Conservation (phyloP, 2,797 vertebrate species). For the Anguilla marmorata region DNA sequence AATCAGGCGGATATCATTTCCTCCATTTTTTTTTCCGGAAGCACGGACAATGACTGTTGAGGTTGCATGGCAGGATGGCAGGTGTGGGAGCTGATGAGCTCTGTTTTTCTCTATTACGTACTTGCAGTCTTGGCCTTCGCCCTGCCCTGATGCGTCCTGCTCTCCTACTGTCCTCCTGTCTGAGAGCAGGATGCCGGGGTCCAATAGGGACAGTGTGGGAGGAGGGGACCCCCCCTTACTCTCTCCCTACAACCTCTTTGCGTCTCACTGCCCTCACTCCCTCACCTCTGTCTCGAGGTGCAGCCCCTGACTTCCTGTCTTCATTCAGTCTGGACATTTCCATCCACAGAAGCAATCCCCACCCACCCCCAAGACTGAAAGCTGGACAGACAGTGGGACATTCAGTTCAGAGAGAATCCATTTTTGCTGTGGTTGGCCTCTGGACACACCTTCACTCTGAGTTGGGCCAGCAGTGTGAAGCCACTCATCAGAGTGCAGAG, state of each 20-base stretch:
- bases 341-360: slow-evolving; percentile 24
- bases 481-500: slow-evolving; percentile 10
- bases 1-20: background rate
- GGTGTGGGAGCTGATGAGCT: background rate
- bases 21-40: background rate
- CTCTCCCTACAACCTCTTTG: slow-evolving; percentile 21
- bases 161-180: slow-evolving; percentile 9
- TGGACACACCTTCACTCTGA: background rate
- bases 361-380: slow-evolving; percentile 27
- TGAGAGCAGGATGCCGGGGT: slow-evolving; percentile 26
- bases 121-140: slow-evolving; percentile 1
- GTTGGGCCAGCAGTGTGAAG: background rate
- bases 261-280: background rate
- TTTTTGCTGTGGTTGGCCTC: background rate
- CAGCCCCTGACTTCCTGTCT: background rate
- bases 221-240: slow-evolving; percentile 15
- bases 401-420: slow-evolving; percentile 20
- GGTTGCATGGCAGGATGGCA: background rate
- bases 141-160: slow-evolving; percentile 31
- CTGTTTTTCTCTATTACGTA: background rate
- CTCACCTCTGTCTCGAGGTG: background rate
- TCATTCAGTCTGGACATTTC: slow-evolving; percentile 1
- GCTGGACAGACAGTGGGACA: slow-evolving; percentile 24
- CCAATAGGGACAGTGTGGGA: slow-evolving; percentile 18
- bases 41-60: background rate